A percentile compares a stretch with the other conserved stretches of the same genome.
These are phyloP conservation scores for Nematostella vectensis DNA, from an alignment of 92 coral and sea anemone genomes.

Conservation along the genomic window DNA sequence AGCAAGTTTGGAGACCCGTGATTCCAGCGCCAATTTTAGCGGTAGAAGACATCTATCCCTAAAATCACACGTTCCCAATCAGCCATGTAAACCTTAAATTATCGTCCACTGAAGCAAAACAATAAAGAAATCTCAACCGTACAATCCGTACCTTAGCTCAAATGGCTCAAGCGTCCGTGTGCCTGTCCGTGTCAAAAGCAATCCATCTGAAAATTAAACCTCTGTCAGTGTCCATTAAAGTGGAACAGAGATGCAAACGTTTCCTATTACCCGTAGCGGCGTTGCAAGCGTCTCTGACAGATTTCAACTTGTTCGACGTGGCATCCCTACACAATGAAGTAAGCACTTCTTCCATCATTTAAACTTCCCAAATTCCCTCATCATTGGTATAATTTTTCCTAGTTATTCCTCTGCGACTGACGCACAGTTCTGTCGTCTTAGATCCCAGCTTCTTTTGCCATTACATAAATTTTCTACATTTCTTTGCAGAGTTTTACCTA, in stretches of 20 bases:
- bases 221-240: too few relatives aligned
- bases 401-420: background rate
- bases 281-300: conserved; percentile 89
- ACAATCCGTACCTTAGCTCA: conserved; percentile 64
- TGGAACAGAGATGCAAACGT: too few relatives aligned
- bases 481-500: conserved; percentile 7
- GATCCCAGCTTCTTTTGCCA: background rate
- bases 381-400: conserved; percentile 6
- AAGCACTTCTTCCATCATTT: conserved; percentile 81
- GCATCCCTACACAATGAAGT: conserved; percentile 84
- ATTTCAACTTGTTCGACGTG: conserved; percentile 88
- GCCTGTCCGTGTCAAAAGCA: conserved; percentile 73
- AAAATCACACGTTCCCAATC: background rate
- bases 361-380: conserved; percentile 29
- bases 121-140: conserved; percentile 22
- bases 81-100: conserved; percentile 20
- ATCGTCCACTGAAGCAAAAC: conserved; percentile 38
- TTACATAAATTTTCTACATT: conserved; percentile 15
- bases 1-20: conserved; percentile 77
- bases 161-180: conserved; percentile 71
- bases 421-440: background rate
- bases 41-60: conserved; percentile 93
- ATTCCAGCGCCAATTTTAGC: conserved; percentile 86
- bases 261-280: conserved; percentile 94
- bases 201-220: conserved; percentile 50